A percentile compares a stretch with the other conserved stretches of the same genome.
Evolutionary conservation across 2,797 vertebrate species (phyloP).

Genomic region (Poecilia wingei): DNA sequence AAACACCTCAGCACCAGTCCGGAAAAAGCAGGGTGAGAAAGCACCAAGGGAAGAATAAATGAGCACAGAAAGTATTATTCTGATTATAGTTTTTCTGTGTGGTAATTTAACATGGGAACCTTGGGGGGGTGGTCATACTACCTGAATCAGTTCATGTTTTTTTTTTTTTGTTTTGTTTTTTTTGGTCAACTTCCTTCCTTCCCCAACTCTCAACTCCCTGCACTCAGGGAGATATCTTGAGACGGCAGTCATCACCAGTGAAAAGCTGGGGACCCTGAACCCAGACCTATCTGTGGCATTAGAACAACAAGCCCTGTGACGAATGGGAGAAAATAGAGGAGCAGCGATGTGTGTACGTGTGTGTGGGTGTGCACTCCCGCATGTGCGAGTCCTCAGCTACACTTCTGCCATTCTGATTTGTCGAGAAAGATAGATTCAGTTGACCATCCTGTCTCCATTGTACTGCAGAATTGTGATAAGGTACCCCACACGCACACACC

Average conservation of each 20-base stretch:
- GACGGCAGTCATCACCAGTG: slow-evolving; percentile 52
- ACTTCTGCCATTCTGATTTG: slow-evolving; percentile 65
- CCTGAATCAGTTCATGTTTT: slow-evolving; percentile 9
- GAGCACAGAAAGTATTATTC: not conserved
- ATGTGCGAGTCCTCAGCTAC: slow-evolving; percentile 40
- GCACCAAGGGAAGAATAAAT: not conserved
- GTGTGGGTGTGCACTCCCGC: slow-evolving; percentile 15
- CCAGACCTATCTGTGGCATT: slow-evolving; percentile 68
- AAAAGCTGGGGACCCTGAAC: slow-evolving; percentile 62
- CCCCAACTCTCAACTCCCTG: slow-evolving; percentile 7
- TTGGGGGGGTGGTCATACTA: not conserved
- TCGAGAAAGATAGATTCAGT: slow-evolving; percentile 49
- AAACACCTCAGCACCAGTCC: slow-evolving; percentile 21
- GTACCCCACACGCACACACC: slow-evolving; percentile 22
- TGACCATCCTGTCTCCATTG: slow-evolving; percentile 53
- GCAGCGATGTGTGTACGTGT: slow-evolving; percentile 39
- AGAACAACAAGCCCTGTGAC: slow-evolving; percentile 77
- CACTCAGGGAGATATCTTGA: slow-evolving; percentile 45
- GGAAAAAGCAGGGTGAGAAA: slow-evolving; percentile 2
- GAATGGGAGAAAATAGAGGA: slow-evolving; percentile 77
- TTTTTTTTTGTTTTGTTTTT: slow-evolving; percentile 30
- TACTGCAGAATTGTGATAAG: slow-evolving; percentile 67
- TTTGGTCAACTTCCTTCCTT: not conserved
- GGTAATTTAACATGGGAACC: not conserved
- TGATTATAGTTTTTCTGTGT: not conserved